Percentiles rank a stretch among this genome's conserved stretches.
Conservation (phyloP, 1,140 invertebrate species). For the Ostrea denselamellosa region DNA sequence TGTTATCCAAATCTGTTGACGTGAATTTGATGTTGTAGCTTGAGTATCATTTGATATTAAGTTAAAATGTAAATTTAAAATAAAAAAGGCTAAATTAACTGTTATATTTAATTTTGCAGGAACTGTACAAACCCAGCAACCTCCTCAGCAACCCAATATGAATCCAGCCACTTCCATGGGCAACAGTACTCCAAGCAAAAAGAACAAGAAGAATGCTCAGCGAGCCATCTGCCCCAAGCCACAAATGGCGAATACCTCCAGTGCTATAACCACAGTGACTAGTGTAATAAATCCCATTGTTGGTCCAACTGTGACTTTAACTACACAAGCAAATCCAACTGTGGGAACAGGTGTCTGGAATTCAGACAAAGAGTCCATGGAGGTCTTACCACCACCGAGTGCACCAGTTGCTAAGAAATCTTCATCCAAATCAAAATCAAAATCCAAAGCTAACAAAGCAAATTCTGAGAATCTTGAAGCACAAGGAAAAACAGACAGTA, state of each 20-base stretch:
- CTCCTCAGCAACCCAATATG: conserved; percentile 28
- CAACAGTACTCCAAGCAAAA: conserved; percentile 52
- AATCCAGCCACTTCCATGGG: neutral
- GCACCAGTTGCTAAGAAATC: conserved; percentile 27
- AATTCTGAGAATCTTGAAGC: conserved; percentile 16
- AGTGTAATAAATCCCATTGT: conserved; percentile 6
- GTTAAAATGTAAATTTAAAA: too few relatives aligned
- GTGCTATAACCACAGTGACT: neutral
- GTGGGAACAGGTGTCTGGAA: conserved; percentile 26
- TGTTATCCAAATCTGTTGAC: too few relatives aligned
- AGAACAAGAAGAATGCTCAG: conserved; percentile 59
- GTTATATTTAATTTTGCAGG: conserved; percentile 15
- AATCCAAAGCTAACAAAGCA: conserved; percentile 34
- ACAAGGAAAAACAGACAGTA: conserved; percentile 5
- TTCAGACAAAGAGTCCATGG: conserved; percentile 32
- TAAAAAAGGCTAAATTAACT: too few relatives aligned
- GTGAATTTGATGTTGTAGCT: too few relatives aligned
- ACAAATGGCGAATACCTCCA: conserved; percentile 24
- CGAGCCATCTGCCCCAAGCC: conserved; percentile 68
- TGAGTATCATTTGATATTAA: too few relatives aligned
- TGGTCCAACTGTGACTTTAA: neutral
- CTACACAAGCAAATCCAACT: neutral
- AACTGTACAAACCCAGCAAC: conserved; percentile 62
- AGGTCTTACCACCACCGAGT: neutral
- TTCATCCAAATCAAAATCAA: conserved; percentile 46